Percentiles rank a stretch among this genome's conserved stretches.
These are phyloP conservation scores for Aphidius gifuensis DNA, from an alignment of 1,140 invertebrate genomes.

Conservation along the genomic window DNA sequence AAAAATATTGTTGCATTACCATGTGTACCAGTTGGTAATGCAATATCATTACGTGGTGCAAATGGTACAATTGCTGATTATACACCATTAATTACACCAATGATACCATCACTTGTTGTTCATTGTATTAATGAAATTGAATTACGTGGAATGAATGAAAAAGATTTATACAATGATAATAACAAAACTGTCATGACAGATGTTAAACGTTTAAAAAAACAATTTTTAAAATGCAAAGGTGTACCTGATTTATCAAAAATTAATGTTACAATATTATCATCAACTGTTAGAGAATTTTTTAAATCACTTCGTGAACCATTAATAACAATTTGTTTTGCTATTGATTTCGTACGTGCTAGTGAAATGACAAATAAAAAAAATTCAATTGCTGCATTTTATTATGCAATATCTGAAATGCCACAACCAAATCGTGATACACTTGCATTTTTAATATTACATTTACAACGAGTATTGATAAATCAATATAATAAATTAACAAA, in stretches of 20 bases:
- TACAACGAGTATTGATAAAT: constrained; percentile 73
- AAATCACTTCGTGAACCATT: constrained; percentile 75
- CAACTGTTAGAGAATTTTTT: constrained; percentile 83
- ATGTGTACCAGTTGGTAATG: constrained; percentile 69
- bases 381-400: constrained; percentile 60
- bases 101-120: constrained; percentile 89
- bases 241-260: constrained; percentile 67
- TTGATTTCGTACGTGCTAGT: constrained; percentile 73
- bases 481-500: constrained; percentile 75
- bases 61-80: constrained; percentile 73
- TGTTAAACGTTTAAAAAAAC: constrained; percentile 81
- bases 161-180: constrained; percentile 77
- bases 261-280: constrained; percentile 80
- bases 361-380: constrained; percentile 57
- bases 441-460: constrained; percentile 79
- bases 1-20: constrained; percentile 76
- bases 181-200: constrained; percentile 81
- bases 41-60: constrained; percentile 57
- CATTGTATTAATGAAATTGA: constrained; percentile 95
- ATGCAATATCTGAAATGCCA: constrained; percentile 71
- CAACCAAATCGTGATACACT: constrained; percentile 83
- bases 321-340: constrained; percentile 71
- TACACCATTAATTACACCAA: constrained; percentile 75
- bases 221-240: constrained; percentile 73
- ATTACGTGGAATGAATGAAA: constrained; percentile 74